These are phyloP conservation scores for Julus scanicus DNA, from an alignment of 2,888 invertebrate species.

Conservation along the genomic window DNA sequence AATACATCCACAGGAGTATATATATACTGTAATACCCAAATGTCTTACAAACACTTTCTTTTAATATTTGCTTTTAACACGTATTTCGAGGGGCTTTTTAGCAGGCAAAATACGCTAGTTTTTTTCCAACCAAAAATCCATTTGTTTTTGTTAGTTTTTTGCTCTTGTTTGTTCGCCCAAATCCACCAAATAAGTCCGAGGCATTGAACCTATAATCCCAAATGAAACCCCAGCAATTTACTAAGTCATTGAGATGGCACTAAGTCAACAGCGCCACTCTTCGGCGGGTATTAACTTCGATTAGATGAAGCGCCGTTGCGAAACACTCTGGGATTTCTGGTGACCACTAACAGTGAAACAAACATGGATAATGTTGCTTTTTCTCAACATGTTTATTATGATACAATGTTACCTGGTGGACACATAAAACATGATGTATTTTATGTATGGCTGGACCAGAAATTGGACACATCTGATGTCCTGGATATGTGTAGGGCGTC, in stretches of 20 bases:
- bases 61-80: slow-evolving; percentile 29
- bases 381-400: too few species aligned
- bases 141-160: neutral
- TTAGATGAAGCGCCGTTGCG: neutral
- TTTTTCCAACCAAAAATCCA: slow-evolving; percentile 8
- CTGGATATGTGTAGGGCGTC: too few species aligned
- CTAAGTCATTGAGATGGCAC: slow-evolving; percentile 18
- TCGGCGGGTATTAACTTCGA: neutral
- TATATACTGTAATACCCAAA: neutral
- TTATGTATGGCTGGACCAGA: too few species aligned
- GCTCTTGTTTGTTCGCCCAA: neutral
- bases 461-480: too few species aligned
- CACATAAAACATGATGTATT: too few species aligned
- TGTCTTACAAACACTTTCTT: neutral
- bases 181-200: slow-evolving; percentile 36
- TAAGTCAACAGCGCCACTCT: slow-evolving; percentile 29
- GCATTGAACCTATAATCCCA: slow-evolving; percentile 37
- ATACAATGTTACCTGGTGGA: too few species aligned
- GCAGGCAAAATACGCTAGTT: neutral
- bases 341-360: too few species aligned
- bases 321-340: neutral
- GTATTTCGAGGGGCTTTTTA: neutral
- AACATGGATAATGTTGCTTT: too few species aligned
- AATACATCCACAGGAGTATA: too few species aligned
- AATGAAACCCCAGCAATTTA: slow-evolving; percentile 22